Evolutionary conservation across 2,888 invertebrate genomes (phyloP).

Genomic region (Crossocerus cetratus): DNA sequence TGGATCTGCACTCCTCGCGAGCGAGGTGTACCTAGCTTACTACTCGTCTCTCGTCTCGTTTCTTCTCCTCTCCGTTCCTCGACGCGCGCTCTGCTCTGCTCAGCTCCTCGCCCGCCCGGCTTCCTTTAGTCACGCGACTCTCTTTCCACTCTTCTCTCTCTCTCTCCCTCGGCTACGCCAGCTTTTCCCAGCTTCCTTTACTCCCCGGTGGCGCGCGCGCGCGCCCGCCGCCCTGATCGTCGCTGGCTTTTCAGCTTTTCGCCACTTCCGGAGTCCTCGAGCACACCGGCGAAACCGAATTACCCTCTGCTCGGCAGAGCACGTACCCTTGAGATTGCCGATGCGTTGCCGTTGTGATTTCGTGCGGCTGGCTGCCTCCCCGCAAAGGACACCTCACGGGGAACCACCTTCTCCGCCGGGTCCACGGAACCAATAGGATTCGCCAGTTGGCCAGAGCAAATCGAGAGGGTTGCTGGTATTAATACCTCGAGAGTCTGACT

Average conservation of each 20-base stretch:
- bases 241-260: neutral
- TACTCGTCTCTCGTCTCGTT: neutral
- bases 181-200: constrained; percentile 22
- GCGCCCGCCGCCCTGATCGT: neutral
- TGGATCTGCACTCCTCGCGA: constrained; percentile 32
- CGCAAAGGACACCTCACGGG: no score
- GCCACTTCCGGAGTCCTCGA: no score
- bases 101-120: constrained; percentile 44
- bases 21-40: no score
- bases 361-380: no score
- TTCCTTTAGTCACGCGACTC: constrained; percentile 38
- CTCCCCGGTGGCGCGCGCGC: neutral
- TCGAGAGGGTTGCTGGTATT: constrained; percentile 11
- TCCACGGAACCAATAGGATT: no score
- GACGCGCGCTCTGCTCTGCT: no score
- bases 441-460: neutral
- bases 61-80: no score
- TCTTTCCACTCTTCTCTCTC: constrained; percentile 36
- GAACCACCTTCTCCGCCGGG: neutral
- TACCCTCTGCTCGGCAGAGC: no score
- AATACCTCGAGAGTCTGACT: no score
- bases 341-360: no score
- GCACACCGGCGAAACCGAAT: no score
- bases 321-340: no score
- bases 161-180: constrained; percentile 19